Evolutionary conservation across 1,140 invertebrate species (phyloP).

Genomic region (Andricus grossulariae): DNA sequence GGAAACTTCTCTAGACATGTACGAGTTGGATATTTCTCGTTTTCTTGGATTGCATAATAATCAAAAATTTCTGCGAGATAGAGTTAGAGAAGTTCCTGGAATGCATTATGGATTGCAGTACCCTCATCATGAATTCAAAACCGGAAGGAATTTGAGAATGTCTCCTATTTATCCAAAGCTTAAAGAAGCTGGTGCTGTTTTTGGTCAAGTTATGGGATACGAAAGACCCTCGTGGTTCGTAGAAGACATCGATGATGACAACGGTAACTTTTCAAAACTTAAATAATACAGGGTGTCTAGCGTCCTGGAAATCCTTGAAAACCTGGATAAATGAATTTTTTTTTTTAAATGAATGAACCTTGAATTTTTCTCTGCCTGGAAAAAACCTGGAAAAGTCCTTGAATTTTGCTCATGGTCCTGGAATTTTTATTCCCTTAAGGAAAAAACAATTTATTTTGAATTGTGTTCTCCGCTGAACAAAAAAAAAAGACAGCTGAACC

Average conservation of each 20-base stretch:
- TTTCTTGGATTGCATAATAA: slow-evolving; percentile 98
- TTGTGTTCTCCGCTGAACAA: no score
- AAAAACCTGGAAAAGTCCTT: no score
- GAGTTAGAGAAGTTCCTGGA: slow-evolving; percentile 95
- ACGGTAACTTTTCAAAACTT: slow-evolving; percentile 67
- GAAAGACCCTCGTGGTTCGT: slow-evolving; percentile 97
- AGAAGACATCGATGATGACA: slow-evolving; percentile 71
- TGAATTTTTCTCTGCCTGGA: no score
- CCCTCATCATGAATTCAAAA: slow-evolving; percentile 90
- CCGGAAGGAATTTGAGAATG: slow-evolving; percentile 93
- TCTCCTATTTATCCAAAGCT: slow-evolving; percentile 97
- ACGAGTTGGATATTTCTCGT: slow-evolving; percentile 93
- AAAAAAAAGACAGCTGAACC: no score
- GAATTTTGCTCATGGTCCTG: no score
- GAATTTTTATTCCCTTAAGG: no score
- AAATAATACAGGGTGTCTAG: no score
- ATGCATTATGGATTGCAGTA: slow-evolving; percentile 90
- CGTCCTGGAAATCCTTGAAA: no score
- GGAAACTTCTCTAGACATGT: slow-evolving; percentile 88
- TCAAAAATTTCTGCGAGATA: slow-evolving; percentile 92
- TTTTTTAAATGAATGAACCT: no score
- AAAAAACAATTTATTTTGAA: no score
- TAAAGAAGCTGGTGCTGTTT: slow-evolving; percentile 94
- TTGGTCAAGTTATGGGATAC: slow-evolving; percentile 99
- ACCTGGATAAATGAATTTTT: no score